phyloP scores from a whole-genome alignment of 2,888 invertebrate species.

The Dryomyza anilis region DNA sequence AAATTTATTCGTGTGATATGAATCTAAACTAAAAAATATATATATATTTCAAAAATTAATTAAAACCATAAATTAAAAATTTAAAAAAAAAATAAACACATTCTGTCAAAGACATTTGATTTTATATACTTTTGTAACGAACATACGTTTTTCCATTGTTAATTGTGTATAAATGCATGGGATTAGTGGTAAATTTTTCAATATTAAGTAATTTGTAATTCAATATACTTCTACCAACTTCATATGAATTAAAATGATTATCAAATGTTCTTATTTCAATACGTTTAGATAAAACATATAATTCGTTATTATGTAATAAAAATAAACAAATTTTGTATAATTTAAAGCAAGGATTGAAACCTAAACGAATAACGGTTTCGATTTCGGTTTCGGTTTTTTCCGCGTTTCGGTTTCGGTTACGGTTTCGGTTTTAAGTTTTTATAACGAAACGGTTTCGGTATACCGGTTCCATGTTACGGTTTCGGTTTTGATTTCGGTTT shows the following conservation, averaged over 20 bases:
- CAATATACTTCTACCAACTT: slow-evolving; percentile 22
- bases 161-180: slow-evolving; percentile 18
- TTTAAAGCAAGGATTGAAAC: no score
- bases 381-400: no score
- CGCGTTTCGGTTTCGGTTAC: no score
- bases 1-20: no score
- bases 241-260: slow-evolving; percentile 29
- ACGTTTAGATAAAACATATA: slow-evolving; percentile 16
- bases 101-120: neutral
- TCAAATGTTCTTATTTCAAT: slow-evolving; percentile 25
- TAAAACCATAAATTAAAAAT: no score
- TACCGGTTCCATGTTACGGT: no score
- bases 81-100: neutral
- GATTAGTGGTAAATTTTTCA: slow-evolving; percentile 21
- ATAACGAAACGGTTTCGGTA: no score
- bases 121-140: slow-evolving; percentile 8
- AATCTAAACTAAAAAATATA: no score
- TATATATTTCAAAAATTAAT: no score
- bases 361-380: no score
- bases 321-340: slow-evolving; percentile 21
- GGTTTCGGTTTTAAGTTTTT: no score
- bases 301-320: neutral
- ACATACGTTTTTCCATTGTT: slow-evolving; percentile 28
- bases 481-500: no score
- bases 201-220: slow-evolving; percentile 16